Evolutionary conservation across 2,888 invertebrate species (phyloP), one percentile per base, ranked within the genome.

Genomic region (Cryptocephalus moraei): DNA sequence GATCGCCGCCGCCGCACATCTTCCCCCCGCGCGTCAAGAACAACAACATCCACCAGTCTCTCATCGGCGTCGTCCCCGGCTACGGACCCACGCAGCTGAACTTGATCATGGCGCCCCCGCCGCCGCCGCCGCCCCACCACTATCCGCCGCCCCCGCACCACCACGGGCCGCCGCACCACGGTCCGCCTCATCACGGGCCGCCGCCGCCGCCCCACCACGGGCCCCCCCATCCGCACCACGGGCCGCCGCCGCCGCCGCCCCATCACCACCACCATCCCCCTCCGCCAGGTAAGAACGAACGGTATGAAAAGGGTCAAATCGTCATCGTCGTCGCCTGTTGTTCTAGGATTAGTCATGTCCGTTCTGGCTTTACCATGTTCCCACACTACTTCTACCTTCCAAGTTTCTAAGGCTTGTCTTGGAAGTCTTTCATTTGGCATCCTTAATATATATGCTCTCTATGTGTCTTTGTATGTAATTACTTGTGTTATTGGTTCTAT

Each of bases 1-100:
- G 78, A 12, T 78, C 78, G 8, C 78, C 78, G 2, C 79, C 79
- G 0, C 73, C 75, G 1, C 74, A 76, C 56, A 54, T 76, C 13
- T 77, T 75, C 66, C 77, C 77, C 9, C 65, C 70, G 1, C 61
- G 71, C 31, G 57, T 70, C 13, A 71, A 71, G 57, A 55, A 57
- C 9, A 66, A 66, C 50, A 68, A 66, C 49, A 59, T 68, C 39
- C 63, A 62, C 44, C 62, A 64, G 10, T 13, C 40, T 22, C 36
- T 36, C 3, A n/a, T 12, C 12, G 36, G 36, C 12, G 12, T 12
- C 6, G 12, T 12, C 36, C n/a, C 36, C 36, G 6, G n/a, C 36
- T 11, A 36, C 36, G 12, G 36, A 12, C n/a, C 11, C 4, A n/a
- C 50, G 31, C 49, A 42, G 14, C 31, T 56, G 13, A 49, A 45